Evolutionary conservation across 2,797 vertebrate species (phyloP), one percentile per base, ranked within the genome.

Genomic region (Amblyopsis hoosieri): DNA sequence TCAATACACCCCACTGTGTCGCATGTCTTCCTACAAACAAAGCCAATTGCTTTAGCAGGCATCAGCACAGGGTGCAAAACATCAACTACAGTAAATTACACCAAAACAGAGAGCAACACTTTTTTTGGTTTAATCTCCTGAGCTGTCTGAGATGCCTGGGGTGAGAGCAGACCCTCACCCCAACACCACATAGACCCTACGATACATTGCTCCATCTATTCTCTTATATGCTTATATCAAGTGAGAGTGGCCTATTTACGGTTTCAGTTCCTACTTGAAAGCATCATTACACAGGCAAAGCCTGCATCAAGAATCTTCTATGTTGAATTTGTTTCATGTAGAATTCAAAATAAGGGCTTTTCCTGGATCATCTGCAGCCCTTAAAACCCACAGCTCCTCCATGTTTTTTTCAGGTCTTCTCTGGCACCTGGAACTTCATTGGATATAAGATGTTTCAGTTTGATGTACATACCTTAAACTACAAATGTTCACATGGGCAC

Each of bases 51-150:
- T 87, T 74, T 57, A 70, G 72, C 85, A 81, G 81, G 75, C 77
- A 59, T 81, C 69, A 3, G 85, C 72, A 82, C 73, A 61, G 72
- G 77, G 89, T 76, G 76, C 11, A n/a, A 89, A 90, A 88, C 86
- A 85, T 89, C 86, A 85, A 89, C 91, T 90, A 90, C 81, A 79
- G 83, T 86, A 86, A 89, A 89, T 90, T 89, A 90, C 82, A 90
- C 79, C 76, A 84, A 88, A 90, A 90, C 85, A 90, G 74, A 81
- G 71, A 80, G 87, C 75, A 87, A 86, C 79, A 83, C 87, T 86
- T 87, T 75, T 82, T 85, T 87, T 87, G 84, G 83, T 89, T 86
- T 89, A 85, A 89, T 84, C 73, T 91, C 71, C 67, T 55, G 59
- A 76, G 81, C 82, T 82, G 79, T 83, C 78, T 72, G 75, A 77